These are phyloP conservation scores for Rhizoglyphus robini DNA, from an alignment of 1,140 invertebrate genomes.

Conservation along the genomic window DNA sequence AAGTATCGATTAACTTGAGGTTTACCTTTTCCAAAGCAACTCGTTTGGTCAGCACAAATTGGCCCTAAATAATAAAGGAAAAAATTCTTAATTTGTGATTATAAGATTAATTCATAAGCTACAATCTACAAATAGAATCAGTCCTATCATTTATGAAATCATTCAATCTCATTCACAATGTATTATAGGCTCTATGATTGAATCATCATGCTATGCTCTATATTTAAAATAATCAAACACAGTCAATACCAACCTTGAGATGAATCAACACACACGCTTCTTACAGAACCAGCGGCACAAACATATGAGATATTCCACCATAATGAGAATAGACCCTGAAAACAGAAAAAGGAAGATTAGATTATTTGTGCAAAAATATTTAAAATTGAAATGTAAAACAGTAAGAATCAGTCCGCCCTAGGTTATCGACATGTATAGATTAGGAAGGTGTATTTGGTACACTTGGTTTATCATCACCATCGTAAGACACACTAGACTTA, in stretches of 20 bases:
- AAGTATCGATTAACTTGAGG: constrained; percentile 98
- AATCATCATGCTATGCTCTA: constrained; percentile 20
- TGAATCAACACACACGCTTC: constrained; percentile 97
- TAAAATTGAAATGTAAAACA: too few relatives aligned
- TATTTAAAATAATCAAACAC: background rate
- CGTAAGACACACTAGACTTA: too few relatives aligned
- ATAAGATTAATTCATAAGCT: background rate
- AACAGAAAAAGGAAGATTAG: too few relatives aligned
- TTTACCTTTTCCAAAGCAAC: constrained; percentile 94
- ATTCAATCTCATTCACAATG: constrained; percentile 17
- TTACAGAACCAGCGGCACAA: constrained; percentile 91
- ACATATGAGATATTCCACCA: constrained; percentile 99
- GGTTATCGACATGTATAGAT: too few relatives aligned
- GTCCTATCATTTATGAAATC: constrained; percentile 31
- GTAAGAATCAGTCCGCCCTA: too few relatives aligned
- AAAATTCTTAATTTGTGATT: constrained; percentile 14
- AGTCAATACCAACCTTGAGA: constrained; percentile 58
- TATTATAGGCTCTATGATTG: constrained; percentile 23
- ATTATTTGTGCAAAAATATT: too few relatives aligned
- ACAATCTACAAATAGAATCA: constrained; percentile 23
- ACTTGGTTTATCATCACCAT: too few relatives aligned
- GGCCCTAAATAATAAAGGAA: constrained; percentile 55
- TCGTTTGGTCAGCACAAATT: constrained; percentile 85
- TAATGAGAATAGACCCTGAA: constrained; percentile 99
- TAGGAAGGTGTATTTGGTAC: too few relatives aligned